Conservation (phyloP, 2,797 vertebrate species). For the Pygocentrus nattereri region DNA sequence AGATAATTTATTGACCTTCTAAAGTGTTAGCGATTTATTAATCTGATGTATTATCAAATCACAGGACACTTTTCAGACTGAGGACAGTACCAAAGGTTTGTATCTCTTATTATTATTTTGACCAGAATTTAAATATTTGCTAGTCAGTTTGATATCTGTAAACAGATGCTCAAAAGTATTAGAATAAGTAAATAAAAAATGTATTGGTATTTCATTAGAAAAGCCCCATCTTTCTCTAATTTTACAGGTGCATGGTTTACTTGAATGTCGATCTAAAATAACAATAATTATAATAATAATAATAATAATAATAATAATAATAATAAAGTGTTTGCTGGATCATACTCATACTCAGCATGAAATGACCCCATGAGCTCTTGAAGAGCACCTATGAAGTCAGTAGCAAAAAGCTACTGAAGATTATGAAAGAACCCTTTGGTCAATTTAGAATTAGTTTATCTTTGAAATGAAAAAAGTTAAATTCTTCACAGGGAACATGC, state of each 20-base stretch:
- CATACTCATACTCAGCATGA: background rate
- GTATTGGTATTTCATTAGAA: background rate
- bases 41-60: constrained; percentile 22
- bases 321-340: background rate
- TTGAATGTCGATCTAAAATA: background rate
- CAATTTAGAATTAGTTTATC: no score
- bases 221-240: background rate
- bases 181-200: background rate
- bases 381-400: background rate
- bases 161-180: background rate
- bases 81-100: constrained; percentile 27
- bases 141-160: background rate
- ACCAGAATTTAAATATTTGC: background rate
- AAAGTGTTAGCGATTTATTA: constrained; percentile 6
- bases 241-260: background rate
- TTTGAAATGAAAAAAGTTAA: no score
- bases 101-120: constrained; percentile 13
- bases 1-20: background rate
- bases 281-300: background rate
- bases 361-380: background rate
- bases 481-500: no score
- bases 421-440: background rate
- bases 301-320: background rate
- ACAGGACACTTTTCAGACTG: constrained; percentile 47
- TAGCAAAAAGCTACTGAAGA: background rate